Conservation (phyloP, 2,888 invertebrate genomes). For the Teleogryllus oceanicus region DNA sequence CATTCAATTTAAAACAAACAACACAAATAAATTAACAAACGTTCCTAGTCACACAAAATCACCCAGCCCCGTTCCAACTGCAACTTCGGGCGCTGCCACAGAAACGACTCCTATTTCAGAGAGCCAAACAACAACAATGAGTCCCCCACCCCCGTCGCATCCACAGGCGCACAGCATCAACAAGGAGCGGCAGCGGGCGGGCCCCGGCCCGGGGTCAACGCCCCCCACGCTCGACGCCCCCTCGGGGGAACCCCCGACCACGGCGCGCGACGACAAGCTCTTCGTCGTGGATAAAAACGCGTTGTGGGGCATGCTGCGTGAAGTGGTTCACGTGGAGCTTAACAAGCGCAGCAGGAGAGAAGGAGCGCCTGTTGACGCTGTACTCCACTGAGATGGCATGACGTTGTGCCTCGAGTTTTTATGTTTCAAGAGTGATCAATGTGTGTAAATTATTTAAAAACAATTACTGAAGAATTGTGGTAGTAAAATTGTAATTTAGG, state of each 20-base stretch:
- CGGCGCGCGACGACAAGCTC: conserved; percentile 44
- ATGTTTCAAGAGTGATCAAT: not conserved
- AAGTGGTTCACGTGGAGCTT: conserved; percentile 49
- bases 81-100: not conserved
- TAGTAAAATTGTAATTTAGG: conserved; percentile 1
- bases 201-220: not conserved
- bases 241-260: not conserved
- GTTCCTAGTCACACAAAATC: not conserved
- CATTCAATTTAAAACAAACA: not conserved
- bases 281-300: conserved; percentile 59
- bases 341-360: conserved; percentile 34
- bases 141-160: not conserved
- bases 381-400: not conserved
- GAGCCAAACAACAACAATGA: not conserved
- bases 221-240: not conserved
- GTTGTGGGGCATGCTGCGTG: conserved; percentile 60
- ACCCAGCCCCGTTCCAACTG: not conserved
- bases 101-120: not conserved
- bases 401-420: not conserved
- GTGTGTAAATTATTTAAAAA: not conserved
- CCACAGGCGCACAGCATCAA: conserved; percentile 22
- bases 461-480: not conserved
- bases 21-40: not conserved
- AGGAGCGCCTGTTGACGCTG: not conserved
- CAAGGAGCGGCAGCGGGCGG: not conserved